Conservation (phyloP, 2,888 invertebrate species). For the Arge pagana region DNA sequence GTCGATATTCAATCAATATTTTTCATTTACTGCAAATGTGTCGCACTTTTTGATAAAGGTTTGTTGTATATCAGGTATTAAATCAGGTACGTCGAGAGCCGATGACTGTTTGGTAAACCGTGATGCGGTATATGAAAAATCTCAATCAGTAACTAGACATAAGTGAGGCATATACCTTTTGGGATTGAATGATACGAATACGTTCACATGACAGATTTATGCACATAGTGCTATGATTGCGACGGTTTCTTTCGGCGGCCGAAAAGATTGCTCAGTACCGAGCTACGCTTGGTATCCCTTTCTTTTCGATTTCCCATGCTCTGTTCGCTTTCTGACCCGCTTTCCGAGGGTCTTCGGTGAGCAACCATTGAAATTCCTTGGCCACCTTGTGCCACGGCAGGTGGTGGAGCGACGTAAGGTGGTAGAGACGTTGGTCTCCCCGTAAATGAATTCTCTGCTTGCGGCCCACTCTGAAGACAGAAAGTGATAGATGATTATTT, state of each 20-base stretch:
- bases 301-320: conserved; percentile 55
- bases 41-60: too few relatives aligned
- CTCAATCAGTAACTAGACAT: too few relatives aligned
- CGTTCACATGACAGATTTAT: too few relatives aligned
- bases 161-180: too few relatives aligned
- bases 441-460: conserved; percentile 47
- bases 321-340: conserved; percentile 56
- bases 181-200: too few relatives aligned
- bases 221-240: conserved; percentile 46
- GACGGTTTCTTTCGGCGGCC: conserved; percentile 54
- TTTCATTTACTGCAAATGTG: too few relatives aligned
- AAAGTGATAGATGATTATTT: too few relatives aligned
- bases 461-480: conserved; percentile 37
- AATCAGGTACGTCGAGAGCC: too few relatives aligned
- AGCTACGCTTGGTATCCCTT: conserved; percentile 53
- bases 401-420: conserved; percentile 58
- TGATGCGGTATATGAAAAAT: too few relatives aligned
- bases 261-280: conserved; percentile 53
- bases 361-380: conserved; percentile 47
- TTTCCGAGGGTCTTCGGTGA: conserved; percentile 53
- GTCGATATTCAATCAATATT: too few relatives aligned
- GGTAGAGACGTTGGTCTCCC: conserved; percentile 57
- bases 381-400: conserved; percentile 47
- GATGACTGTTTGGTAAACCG: too few relatives aligned
- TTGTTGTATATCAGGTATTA: too few relatives aligned